Percentiles rank a stretch among this genome's conserved stretches.
Conservation (phyloP, 2,113 vertebrate genomes). For the Rafetus swinhoei region DNA sequence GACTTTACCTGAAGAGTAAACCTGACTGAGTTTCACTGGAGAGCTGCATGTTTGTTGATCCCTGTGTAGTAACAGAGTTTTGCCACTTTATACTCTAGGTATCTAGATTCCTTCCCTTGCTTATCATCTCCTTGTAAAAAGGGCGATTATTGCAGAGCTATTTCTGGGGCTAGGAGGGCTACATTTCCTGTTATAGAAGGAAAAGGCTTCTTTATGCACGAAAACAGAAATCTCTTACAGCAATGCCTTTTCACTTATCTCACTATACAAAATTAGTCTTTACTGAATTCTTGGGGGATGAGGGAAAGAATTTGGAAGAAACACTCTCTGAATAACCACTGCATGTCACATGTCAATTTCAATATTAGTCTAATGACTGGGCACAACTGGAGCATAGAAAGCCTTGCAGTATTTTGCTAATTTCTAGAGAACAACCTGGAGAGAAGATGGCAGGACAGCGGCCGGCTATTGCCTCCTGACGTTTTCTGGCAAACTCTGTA, state of each 20-base stretch:
- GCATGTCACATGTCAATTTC: neutral
- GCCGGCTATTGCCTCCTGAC: slow-evolving; percentile 88
- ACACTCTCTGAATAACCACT: accelerated
- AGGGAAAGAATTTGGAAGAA: neutral
- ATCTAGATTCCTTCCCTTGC: neutral
- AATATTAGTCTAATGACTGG: neutral
- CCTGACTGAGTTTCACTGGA: neutral
- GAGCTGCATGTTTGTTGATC: neutral
- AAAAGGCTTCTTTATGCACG: neutral
- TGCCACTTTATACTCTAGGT: neutral
- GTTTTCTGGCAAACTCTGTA: slow-evolving; percentile 85
- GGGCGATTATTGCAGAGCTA: neutral
- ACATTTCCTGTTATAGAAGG: neutral
- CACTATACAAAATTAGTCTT: neutral
- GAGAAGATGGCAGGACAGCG: slow-evolving; percentile 93
- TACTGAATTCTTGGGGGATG: neutral
- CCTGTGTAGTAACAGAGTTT: neutral
- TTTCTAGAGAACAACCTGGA: slow-evolving; percentile 80
- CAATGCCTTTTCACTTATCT: neutral
- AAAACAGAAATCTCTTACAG: neutral
- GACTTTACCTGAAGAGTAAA: neutral
- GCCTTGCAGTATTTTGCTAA: neutral
- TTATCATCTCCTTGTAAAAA: neutral
- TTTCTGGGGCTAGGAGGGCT: neutral
- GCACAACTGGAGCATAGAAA: neutral